Percentiles rank a stretch among this genome's conserved stretches.
Conservation (phyloP, 2,888 invertebrate species). For the Dicranocentrus wangi region DNA sequence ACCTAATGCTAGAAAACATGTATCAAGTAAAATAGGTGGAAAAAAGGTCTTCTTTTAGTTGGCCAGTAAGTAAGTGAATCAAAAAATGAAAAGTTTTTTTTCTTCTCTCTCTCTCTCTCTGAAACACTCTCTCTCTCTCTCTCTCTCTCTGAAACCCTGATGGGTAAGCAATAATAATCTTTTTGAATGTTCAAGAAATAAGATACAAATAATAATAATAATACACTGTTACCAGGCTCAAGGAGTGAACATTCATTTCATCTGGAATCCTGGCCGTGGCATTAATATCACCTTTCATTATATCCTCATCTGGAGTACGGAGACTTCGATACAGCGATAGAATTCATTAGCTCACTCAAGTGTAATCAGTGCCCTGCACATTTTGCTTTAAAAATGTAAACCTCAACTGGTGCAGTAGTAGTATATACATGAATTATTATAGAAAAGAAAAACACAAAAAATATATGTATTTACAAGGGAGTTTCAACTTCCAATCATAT, state of each 20-base stretch:
- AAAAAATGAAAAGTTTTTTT: conserved; percentile 37
- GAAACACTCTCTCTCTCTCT: too few species aligned
- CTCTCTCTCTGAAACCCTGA: conserved; percentile 31
- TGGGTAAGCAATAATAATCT: conserved; percentile 27
- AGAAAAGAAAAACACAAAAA: too few species aligned
- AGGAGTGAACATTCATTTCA: conserved; percentile 2
- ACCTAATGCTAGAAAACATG: background rate
- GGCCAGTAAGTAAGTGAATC: conserved; percentile 29
- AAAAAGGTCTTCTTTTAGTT: conserved; percentile 20
- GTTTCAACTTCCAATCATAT: too few species aligned
- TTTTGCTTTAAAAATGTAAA: background rate
- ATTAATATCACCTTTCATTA: conserved; percentile 10
- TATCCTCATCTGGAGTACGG: background rate
- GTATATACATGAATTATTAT: too few species aligned
- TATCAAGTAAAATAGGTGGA: background rate
- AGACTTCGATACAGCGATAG: conserved; percentile 18
- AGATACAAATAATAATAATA: background rate
- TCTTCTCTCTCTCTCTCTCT: too few species aligned
- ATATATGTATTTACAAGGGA: too few species aligned
- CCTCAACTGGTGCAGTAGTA: background rate
- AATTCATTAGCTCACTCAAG: conserved; percentile 23
- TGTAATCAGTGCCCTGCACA: conserved; percentile 11
- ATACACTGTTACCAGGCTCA: background rate
- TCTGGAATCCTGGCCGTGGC: background rate
- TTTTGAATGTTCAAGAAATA: background rate